Conservation (phyloP, 1,140 invertebrate genomes). For the Sinella curviseta region DNA sequence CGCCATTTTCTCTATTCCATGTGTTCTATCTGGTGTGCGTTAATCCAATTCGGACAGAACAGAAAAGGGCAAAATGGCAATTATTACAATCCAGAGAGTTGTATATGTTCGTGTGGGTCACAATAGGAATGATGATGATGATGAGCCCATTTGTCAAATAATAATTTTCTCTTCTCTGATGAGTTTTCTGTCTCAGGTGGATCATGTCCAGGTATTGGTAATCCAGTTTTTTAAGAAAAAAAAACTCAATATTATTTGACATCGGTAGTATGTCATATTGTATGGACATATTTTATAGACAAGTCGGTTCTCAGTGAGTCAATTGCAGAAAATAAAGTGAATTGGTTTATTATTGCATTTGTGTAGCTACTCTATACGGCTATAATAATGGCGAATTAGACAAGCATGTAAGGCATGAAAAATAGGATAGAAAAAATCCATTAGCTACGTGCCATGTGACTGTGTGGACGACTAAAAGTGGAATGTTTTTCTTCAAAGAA, state of each 20-base stretch:
- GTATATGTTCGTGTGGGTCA: not conserved
- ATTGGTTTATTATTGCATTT: not conserved
- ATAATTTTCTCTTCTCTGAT: not conserved
- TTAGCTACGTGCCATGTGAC: no score
- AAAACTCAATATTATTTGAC: not conserved
- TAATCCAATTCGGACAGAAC: not conserved
- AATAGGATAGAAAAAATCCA: not conserved
- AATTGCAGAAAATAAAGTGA: not conserved
- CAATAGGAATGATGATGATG: not conserved
- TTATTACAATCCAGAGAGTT: not conserved
- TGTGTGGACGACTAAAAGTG: no score
- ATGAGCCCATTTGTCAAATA: not conserved
- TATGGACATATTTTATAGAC: not conserved
- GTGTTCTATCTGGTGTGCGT: not conserved
- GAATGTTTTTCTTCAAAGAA: no score
- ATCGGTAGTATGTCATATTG: not conserved
- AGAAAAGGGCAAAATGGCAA: not conserved
- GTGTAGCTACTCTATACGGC: not conserved
- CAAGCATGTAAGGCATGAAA: not conserved
- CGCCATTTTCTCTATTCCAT: not conserved
- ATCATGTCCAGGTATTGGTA: not conserved
- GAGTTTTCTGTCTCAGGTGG: not conserved
- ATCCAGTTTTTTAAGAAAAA: not conserved
- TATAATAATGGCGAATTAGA: not conserved
- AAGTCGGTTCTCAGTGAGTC: no score